These are phyloP conservation scores for Lagodon rhomboides DNA, from an alignment of 2,797 vertebrate genomes.

Conservation along the genomic window DNA sequence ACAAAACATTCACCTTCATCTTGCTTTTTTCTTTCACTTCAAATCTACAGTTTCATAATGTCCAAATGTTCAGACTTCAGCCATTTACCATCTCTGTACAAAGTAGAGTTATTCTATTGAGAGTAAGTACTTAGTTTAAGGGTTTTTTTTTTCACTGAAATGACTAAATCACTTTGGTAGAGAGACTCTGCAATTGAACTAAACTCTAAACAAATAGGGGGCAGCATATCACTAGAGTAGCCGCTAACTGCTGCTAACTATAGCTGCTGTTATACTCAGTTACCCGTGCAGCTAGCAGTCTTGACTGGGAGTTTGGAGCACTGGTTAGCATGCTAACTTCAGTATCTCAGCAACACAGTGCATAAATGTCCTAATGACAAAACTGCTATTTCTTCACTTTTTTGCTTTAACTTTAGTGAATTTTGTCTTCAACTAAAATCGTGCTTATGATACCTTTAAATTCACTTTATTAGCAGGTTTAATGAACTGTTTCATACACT, in stretches of 20 bases:
- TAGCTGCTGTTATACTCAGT: too few species aligned
- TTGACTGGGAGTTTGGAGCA: too few species aligned
- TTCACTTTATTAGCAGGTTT: neutral
- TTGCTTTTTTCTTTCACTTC: neutral
- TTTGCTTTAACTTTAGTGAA: neutral
- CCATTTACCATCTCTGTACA: neutral
- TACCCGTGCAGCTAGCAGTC: too few species aligned
- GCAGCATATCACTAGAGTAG: too few species aligned
- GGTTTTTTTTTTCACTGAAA: neutral
- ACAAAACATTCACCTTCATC: neutral
- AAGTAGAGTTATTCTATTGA: neutral
- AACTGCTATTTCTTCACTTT: too few species aligned
- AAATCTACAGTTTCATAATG: constrained; percentile 12
- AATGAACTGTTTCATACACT: neutral
- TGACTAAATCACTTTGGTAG: neutral
- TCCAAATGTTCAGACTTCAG: neutral
- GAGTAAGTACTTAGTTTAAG: neutral
- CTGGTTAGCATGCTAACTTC: too few species aligned
- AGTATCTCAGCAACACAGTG: too few species aligned
- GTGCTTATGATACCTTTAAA: too few species aligned
- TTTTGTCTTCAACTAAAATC: neutral
- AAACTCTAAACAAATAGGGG: neutral
- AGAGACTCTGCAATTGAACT: neutral
- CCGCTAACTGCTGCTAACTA: too few species aligned
- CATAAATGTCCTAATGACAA: too few species aligned